phyloP scores from a whole-genome alignment of 2,797 vertebrate species.

The Momotus momota region DNA sequence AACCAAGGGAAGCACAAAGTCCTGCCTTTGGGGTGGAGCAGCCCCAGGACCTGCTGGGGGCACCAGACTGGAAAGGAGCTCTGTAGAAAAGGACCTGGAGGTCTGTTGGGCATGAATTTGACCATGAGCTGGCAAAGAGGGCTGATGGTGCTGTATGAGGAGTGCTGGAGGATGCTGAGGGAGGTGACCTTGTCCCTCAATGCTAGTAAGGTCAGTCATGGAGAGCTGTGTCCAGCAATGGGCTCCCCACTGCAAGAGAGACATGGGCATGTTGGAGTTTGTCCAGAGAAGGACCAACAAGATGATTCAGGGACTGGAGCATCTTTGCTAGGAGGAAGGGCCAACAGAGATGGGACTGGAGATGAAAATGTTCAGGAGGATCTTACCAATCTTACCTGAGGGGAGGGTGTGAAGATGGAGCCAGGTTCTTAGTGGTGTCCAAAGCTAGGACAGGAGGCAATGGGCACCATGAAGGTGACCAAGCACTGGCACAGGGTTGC shows the following conservation, averaged over 20 bases:
- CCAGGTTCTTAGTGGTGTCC: not conserved
- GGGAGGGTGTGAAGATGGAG: not conserved
- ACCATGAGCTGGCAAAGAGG: not conserved
- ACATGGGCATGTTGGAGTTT: accelerated
- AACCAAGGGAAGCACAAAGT: no score
- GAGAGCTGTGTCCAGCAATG: not conserved
- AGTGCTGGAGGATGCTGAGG: not conserved
- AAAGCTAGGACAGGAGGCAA: accelerated
- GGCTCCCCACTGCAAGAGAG: not conserved
- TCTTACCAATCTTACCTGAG: not conserved
- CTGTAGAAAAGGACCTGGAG: not conserved
- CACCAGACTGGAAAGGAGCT: not conserved
- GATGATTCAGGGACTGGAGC: not conserved
- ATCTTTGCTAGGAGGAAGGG: not conserved
- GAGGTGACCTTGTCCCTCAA: not conserved
- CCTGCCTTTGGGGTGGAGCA: not conserved
- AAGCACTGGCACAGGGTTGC: not conserved
- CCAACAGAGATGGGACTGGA: not conserved
- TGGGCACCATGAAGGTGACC: not conserved
- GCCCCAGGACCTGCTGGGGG: not conserved
- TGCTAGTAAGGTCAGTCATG: not conserved
- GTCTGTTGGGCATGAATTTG: no score
- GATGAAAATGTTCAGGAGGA: not conserved
- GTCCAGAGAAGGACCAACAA: not conserved
- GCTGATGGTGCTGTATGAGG: not conserved